Evolutionary conservation across 2,888 invertebrate species (phyloP).

Genomic region (Orthosia gothica): DNA sequence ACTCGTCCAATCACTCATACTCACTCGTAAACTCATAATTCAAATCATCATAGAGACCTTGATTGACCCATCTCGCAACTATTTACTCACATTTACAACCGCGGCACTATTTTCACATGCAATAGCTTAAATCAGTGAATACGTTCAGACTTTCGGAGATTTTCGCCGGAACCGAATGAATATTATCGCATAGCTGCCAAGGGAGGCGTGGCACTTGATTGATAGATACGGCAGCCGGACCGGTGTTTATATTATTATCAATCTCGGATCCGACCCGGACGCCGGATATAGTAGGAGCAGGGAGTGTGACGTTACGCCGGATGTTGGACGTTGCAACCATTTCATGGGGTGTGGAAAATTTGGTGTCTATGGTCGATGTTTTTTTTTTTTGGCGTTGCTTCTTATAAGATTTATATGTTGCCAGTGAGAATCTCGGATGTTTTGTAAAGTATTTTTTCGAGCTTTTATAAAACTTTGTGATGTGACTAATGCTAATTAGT

Average conservation of each 20-base stretch:
- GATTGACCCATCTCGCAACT: slow-evolving; percentile 17
- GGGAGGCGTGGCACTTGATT: slow-evolving; percentile 73
- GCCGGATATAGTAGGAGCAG: slow-evolving; percentile 51
- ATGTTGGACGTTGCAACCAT: slow-evolving; percentile 35
- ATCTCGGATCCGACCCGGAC: slow-evolving; percentile 60
- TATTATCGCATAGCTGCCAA: slow-evolving; percentile 67
- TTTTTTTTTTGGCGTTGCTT: slow-evolving; percentile 15
- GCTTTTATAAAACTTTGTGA: slow-evolving; percentile 2
- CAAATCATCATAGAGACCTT: not conserved
- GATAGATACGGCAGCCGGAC: slow-evolving; percentile 70
- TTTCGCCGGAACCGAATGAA: slow-evolving; percentile 56
- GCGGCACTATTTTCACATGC: slow-evolving; percentile 11
- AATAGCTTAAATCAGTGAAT: slow-evolving; percentile 42
- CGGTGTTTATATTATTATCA: slow-evolving; percentile 69
- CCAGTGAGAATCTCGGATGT: not conserved
- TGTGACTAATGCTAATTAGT: slow-evolving; percentile 40
- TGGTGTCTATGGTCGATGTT: not conserved
- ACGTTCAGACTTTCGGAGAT: slow-evolving; percentile 23
- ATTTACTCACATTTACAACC: slow-evolving; percentile 21
- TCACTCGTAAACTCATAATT: no score
- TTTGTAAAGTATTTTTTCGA: slow-evolving; percentile 3
- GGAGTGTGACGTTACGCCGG: slow-evolving; percentile 54
- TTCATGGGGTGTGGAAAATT: slow-evolving; percentile 29
- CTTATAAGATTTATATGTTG: slow-evolving; percentile 1
- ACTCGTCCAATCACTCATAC: not conserved